A percentile compares a stretch with the other conserved stretches of the same genome.
phyloP scores from a whole-genome alignment of 2,888 invertebrate species.

The Amblyjoppa proteus region DNA sequence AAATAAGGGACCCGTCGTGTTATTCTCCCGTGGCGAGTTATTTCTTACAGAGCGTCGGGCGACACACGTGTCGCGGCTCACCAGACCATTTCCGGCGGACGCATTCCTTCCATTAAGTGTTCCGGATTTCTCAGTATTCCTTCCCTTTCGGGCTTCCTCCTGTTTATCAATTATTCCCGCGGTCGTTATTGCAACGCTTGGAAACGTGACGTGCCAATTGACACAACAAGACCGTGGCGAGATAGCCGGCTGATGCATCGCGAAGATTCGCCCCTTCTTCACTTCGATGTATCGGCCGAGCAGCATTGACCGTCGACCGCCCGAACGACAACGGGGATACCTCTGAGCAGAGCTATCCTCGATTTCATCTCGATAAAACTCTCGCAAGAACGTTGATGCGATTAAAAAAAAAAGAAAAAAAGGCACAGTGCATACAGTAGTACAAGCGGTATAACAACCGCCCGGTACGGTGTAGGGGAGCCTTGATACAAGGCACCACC shows the following conservation, averaged over 20 bases:
- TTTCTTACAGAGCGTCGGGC: constrained; percentile 12
- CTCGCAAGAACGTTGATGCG: constrained; percentile 63
- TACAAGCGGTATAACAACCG: constrained; percentile 19
- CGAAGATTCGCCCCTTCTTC: background rate
- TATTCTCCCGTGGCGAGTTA: constrained; percentile 30
- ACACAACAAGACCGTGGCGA: constrained; percentile 50
- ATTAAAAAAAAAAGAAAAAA: constrained; percentile 41
- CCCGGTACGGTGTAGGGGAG: constrained; percentile 17
- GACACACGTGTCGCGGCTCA: constrained; percentile 22
- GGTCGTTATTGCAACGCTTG: constrained; percentile 54
- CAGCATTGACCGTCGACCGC: constrained; percentile 35
- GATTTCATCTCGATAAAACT: constrained; percentile 64
- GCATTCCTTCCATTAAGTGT: constrained; percentile 59
- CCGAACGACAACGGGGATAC: constrained; percentile 37
- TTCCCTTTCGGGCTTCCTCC: constrained; percentile 31
- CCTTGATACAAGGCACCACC: background rate
- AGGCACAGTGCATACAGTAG: constrained; percentile 3
- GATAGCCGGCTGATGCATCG: constrained; percentile 41
- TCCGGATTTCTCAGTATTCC: constrained; percentile 34
- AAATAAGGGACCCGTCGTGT: constrained; percentile 13
- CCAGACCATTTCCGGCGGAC: constrained; percentile 56
- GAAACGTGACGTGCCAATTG: constrained; percentile 62
- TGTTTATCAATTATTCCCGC: constrained; percentile 37
- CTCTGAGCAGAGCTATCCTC: constrained; percentile 55
- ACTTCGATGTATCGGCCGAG: constrained; percentile 25